phyloP scores from a whole-genome alignment of 2,797 vertebrate genomes.

The Agapornis canus region DNA sequence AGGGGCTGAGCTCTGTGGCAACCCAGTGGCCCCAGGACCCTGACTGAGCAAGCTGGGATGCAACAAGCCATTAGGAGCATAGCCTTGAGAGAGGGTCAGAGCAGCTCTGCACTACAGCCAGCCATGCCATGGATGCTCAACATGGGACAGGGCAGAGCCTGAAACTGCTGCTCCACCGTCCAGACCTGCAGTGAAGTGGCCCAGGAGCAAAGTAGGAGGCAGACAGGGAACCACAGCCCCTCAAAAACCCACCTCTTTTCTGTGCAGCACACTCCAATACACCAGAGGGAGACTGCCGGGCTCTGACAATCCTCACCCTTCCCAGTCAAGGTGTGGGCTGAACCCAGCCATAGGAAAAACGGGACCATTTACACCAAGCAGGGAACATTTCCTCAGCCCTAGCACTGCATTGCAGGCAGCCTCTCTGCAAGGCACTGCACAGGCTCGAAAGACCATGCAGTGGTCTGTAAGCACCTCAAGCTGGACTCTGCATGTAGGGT shows the following conservation, averaged over 20 bases:
- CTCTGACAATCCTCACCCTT: not conserved
- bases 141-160: not conserved
- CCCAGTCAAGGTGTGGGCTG: not conserved
- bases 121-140: not conserved
- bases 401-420: not conserved
- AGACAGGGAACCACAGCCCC: not conserved
- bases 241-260: not conserved
- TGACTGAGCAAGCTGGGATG: not conserved
- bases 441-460: accelerated
- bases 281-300: accelerated
- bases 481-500: accelerated
- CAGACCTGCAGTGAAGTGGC: not conserved
- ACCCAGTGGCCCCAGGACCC: not conserved
- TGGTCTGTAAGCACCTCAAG: not conserved
- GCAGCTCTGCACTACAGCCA: not conserved
- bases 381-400: accelerated
- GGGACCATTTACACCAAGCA: accelerated
- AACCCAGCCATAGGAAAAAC: accelerated
- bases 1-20: not conserved
- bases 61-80: not conserved
- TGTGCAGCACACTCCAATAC: accelerated
- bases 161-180: not conserved
- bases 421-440: accelerated
- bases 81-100: not conserved
- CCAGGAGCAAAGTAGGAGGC: not conserved